Conservation (phyloP, 2,797 vertebrate species). For the Molossus alvarezi region DNA sequence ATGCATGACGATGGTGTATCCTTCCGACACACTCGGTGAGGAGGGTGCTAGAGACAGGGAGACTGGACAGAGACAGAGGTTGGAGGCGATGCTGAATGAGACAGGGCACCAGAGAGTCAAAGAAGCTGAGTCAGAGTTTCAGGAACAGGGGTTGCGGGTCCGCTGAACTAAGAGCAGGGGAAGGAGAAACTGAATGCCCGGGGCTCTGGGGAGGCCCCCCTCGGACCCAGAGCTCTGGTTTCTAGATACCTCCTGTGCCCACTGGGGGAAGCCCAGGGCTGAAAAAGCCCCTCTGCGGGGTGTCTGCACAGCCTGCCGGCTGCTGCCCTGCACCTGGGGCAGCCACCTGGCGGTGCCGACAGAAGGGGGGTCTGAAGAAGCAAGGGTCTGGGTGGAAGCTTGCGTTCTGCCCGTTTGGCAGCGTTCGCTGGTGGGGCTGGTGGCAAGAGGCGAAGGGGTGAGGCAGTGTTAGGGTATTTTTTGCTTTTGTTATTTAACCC, state of each 20-base stretch:
- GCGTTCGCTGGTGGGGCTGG: neutral
- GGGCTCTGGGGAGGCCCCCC: neutral
- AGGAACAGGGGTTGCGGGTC: rapidly evolving
- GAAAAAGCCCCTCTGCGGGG: neutral
- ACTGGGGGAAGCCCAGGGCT: neutral
- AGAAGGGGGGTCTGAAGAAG: neutral
- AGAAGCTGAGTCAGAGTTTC: neutral
- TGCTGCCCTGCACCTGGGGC: too few relatives aligned
- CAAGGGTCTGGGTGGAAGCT: rapidly evolving
- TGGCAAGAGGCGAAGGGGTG: neutral
- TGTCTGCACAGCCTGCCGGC: neutral
- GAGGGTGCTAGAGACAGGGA: neutral
- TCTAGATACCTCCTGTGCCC: neutral
- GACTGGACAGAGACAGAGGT: neutral
- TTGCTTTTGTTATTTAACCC: conserved; percentile 4
- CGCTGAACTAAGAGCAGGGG: neutral
- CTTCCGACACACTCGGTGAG: neutral
- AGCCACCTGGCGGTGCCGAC: neutral
- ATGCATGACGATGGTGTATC: neutral
- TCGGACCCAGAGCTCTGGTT: neutral
- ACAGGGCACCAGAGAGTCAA: neutral
- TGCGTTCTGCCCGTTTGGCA: neutral
- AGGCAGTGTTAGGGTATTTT: neutral
- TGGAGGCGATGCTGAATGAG: neutral
- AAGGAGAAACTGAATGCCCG: neutral